Evolutionary conservation across 2,797 vertebrate species (phyloP).

Genomic region (Pangasius larnaudii): DNA sequence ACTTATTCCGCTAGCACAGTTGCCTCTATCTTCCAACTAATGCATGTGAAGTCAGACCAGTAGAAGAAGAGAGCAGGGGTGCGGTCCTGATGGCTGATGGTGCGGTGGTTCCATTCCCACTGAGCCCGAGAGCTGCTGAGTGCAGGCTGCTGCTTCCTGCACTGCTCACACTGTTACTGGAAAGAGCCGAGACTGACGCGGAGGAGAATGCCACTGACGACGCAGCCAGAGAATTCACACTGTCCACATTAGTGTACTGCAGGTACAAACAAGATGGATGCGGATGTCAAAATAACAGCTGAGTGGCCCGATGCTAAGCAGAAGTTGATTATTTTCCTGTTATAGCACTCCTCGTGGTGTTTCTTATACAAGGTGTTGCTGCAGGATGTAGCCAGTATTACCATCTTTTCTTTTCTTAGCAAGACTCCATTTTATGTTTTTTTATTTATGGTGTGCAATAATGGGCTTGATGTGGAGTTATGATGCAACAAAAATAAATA

Average conservation of each 20-base stretch:
- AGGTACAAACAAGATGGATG: constrained; percentile 21
- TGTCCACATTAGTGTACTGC: constrained; percentile 86
- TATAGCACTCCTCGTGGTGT: background rate
- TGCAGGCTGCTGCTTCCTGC: constrained; percentile 71
- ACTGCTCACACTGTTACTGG: constrained; percentile 65
- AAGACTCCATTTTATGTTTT: background rate
- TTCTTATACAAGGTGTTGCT: background rate
- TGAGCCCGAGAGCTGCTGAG: constrained; percentile 80
- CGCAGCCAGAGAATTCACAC: constrained; percentile 74
- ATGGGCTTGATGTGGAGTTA: background rate
- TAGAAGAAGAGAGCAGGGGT: constrained; percentile 81
- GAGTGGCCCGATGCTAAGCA: background rate
- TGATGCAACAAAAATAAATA: background rate
- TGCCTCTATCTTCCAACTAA: background rate
- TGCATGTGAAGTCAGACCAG: constrained; percentile 61
- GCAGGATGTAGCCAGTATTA: background rate
- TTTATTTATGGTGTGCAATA: background rate
- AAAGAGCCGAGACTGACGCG: constrained; percentile 64
- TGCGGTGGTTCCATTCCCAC: constrained; percentile 79
- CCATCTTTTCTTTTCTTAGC: background rate
- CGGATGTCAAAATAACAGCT: background rate
- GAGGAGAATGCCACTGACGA: constrained; percentile 75
- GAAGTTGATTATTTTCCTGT: background rate
- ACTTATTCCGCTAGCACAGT: background rate
- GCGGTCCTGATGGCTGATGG: constrained; percentile 78